Base-by-base conservation (phyloP, 2,113 vertebrate species). In the Catharus bicknelli region DNA sequence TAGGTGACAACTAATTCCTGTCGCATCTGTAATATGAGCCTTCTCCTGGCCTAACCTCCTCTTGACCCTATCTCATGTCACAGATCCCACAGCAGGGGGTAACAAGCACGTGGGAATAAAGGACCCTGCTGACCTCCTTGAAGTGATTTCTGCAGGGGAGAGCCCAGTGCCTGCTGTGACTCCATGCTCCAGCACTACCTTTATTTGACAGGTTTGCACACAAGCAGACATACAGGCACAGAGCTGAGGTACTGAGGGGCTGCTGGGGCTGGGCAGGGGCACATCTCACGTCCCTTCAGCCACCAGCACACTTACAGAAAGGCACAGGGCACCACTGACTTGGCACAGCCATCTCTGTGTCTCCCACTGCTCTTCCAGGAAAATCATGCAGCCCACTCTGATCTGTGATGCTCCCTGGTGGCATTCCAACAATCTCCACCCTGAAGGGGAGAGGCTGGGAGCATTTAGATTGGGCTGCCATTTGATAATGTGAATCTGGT, bases 151-250 rank as follows among this genome's bases (percentile, higher is more conserved):
- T 89, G 47, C 51, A 58, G 26, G 14, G 22, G 15, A 84, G 42
- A 45, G 53, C 27, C 40, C 7, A 0, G 5, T n/a, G 51, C 30
- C 57, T 9, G 0, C 66, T 72, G 48, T 0, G 0, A 15, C 23
- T 53, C 40, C 3, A 0, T 5, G 4, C 6, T 57, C 27, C 45
- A 51, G n/a, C 55, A n/a, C 27, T 7, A 18, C 32, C 4, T 78
- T 57, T 45, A 53, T 36, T 45, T 6, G 2, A 38, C 53, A 69
- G 1, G 36, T 50, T 19, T 23, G 18, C 59, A 40, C 61, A 42
- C 25, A 43, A 58, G 53, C 53, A 48, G 90, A 42, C 29, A 7
- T 10, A 45, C 19, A 68, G 34, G 21, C 26, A 61, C 16, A 36
- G 30, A 45, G 38, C 0, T 1, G 14, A 91, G 47, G 55, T 10